Percentiles rank a stretch among this genome's conserved stretches.
phyloP scores from a whole-genome alignment of 2,113 vertebrate genomes.

The Sinocyclocheilus anophthalmus region DNA sequence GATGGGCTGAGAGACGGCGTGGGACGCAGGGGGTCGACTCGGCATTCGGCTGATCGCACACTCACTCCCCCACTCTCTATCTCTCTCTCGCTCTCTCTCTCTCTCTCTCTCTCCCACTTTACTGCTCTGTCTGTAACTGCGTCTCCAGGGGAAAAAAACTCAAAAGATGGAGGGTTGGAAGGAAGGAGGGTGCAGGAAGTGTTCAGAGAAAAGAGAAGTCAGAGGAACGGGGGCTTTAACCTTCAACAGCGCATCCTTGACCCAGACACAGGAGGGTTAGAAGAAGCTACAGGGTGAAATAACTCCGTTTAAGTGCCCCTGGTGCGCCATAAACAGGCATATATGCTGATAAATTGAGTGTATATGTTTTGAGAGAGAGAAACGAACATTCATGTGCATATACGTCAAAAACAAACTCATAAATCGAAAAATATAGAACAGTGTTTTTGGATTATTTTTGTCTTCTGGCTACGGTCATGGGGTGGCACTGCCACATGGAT shows the following conservation, averaged over 20 bases:
- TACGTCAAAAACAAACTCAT: constrained; percentile 57
- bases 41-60: constrained; percentile 75
- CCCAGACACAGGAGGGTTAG: constrained; percentile 47
- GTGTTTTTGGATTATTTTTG: constrained; percentile 66
- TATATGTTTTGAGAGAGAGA: constrained; percentile 66
- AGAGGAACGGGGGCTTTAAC: constrained; percentile 57
- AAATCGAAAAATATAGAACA: constrained; percentile 70
- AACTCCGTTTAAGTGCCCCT: constrained; percentile 67
- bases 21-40: constrained; percentile 62
- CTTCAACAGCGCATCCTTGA: constrained; percentile 46
- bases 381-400: constrained; percentile 56
- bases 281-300: constrained; percentile 53
- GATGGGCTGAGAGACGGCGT: constrained; percentile 85
- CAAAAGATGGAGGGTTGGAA: constrained; percentile 50
- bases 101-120: constrained; percentile 67
- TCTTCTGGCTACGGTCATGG: constrained; percentile 58
- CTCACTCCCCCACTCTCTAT: constrained; percentile 71
- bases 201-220: constrained; percentile 54
- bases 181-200: constrained; percentile 45
- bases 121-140: constrained; percentile 71
- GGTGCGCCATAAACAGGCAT: constrained; percentile 73
- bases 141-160: constrained; percentile 67
- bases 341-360: constrained; percentile 72
- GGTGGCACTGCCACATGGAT: constrained; percentile 47
- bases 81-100: constrained; percentile 69